Evolutionary conservation across 2,113 vertebrate genomes (phyloP).

Genomic region (Raja brachyura): DNA sequence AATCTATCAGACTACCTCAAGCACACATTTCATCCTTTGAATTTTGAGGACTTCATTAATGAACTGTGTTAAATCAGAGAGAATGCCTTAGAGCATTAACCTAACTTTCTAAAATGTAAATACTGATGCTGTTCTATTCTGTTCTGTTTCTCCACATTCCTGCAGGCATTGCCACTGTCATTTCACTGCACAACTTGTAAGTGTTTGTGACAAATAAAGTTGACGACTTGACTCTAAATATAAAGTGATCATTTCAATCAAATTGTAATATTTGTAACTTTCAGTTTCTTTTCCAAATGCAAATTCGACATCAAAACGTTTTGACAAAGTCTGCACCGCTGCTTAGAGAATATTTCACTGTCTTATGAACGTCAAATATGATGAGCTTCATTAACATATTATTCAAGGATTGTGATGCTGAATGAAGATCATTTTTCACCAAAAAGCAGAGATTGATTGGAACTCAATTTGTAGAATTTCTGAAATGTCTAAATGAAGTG

Average conservation of each 20-base stretch:
- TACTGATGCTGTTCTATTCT: no score
- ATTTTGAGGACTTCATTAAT: not conserved
- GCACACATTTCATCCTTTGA: not conserved
- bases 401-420: not conserved
- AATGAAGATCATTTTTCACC: not conserved
- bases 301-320: not conserved
- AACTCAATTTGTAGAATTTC: not conserved
- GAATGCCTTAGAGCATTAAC: no score
- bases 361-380: not conserved
- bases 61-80: no score
- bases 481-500: not conserved
- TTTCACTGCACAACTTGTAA: no score
- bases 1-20: no score
- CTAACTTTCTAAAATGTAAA: not conserved
- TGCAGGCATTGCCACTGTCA: no score
- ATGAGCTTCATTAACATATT: not conserved
- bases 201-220: no score
- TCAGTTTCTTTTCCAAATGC: not conserved
- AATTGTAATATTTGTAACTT: not conserved
- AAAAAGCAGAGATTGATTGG: not conserved
- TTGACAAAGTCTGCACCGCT: not conserved
- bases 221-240: no score
- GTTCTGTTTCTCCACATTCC: no score
- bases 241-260: not conserved
- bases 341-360: not conserved